Percentiles rank a stretch among this genome's conserved stretches.
Conservation (phyloP, 2,888 invertebrate species). For the Imbricaverruca yamaguchii region DNA sequence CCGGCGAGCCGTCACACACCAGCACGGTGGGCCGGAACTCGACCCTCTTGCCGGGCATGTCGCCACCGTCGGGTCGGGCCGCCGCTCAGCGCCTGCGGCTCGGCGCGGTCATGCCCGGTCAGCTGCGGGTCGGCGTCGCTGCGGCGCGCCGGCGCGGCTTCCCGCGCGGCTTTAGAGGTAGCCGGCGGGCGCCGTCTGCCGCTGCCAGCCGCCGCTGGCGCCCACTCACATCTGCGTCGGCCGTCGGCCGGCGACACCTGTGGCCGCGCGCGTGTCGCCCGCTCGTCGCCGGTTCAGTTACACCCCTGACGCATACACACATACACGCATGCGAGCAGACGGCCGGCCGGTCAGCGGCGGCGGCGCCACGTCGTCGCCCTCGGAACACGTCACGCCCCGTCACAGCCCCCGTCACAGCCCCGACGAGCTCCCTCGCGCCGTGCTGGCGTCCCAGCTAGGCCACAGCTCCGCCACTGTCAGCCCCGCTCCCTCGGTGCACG, state of each 20-base stretch:
- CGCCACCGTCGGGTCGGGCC: background rate
- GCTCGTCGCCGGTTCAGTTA: background rate
- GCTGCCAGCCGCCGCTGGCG: no score
- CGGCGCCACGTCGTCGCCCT: background rate
- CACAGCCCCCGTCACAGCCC: background rate
- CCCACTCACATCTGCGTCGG: background rate
- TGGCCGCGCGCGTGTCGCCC: background rate
- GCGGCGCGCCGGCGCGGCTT: background rate
- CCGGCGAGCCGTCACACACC: conserved; percentile 9
- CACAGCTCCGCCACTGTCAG: background rate
- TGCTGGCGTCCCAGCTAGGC: background rate
- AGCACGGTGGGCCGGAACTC: conserved; percentile 15
- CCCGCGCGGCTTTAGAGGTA: background rate
- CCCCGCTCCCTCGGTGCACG: background rate
- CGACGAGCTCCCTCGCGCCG: background rate
- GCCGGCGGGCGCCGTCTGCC: background rate
- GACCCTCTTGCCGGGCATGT: conserved; percentile 12
- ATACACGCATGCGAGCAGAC: background rate
- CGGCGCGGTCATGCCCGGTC: no score
- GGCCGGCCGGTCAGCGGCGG: background rate
- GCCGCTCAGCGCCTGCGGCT: no score
- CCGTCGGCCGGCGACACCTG: background rate
- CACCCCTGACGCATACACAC: background rate
- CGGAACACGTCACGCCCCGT: background rate
- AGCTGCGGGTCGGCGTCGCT: background rate